Evolutionary conservation across 2,113 vertebrate genomes (phyloP), one percentile per base, ranked within the genome.

Genomic region (Bubo bubo): DNA sequence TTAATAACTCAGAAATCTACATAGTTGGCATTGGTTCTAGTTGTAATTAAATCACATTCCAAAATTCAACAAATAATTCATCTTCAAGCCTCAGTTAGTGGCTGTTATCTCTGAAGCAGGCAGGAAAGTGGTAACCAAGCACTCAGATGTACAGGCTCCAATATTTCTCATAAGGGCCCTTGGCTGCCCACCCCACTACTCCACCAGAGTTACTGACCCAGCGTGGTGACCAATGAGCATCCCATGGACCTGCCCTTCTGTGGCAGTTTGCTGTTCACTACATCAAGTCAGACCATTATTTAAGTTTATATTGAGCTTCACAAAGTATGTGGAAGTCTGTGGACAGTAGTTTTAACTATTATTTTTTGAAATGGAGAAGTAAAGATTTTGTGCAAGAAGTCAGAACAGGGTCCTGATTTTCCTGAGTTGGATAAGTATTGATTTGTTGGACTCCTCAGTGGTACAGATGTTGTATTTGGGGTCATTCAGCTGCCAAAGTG

Each of bases 11-110:
- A 82, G 74, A 95, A 87, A 64, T 67, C 56, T 64, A 64, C 27
- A 53, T 52, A 75, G 30, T 21, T 91, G n/a, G 27, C 35, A 34
- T 37, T 86, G 14, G 34, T 74, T 94, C 22, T 84, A 81, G 56
- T 14, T 64, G 37, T 75, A 85, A 95, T 82, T 91, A 90, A 93
- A 75, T 72, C 50, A 16, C 53, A 66, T 91, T 79, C 74, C 71
- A 60, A 95, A 96, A 90, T 2, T 53, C 62, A 91, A 53, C 66
- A 91, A 91, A 79, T 87, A 87, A 72, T 85, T 94, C 43, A 37
- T 34, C 24, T 81, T 93, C 39, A 68, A 47, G 17, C 45, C n/a
- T 85, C 56, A 24, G 41, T 41, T 71, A 70, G 28, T 2, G 10
- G 28, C 41, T 15, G 4, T 60, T 21, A 49, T 67, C 30, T 72